Percentiles rank a stretch among this genome's conserved stretches.
phyloP scores from a whole-genome alignment of 2,113 vertebrate species.

The Peromyscus leucopus region DNA sequence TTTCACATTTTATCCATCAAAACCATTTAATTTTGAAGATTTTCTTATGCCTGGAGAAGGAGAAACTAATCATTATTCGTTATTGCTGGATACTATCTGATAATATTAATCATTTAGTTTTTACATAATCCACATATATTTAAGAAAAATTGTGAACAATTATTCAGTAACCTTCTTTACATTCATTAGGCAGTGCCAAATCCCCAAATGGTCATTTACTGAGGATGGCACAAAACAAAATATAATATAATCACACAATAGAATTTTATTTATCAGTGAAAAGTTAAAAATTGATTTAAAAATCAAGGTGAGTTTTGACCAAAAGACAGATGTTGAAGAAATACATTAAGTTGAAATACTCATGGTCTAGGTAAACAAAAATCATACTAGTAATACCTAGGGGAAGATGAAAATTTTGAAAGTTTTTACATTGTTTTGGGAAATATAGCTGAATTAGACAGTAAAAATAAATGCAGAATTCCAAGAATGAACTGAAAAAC shows the following conservation, averaged over 20 bases:
- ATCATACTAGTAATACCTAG: background rate
- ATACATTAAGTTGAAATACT: background rate
- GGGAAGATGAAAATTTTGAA: background rate
- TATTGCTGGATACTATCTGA: background rate
- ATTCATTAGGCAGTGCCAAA: background rate
- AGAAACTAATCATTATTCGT: background rate
- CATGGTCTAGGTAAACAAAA: background rate
- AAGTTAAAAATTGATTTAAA: background rate
- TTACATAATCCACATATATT: background rate
- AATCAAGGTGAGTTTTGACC: background rate
- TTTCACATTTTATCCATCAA: background rate
- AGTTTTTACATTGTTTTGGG: background rate
- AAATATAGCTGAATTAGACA: background rate
- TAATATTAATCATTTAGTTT: background rate
- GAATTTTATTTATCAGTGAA: background rate
- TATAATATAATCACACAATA: background rate
- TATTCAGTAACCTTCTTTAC: background rate
- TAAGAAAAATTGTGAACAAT: background rate
- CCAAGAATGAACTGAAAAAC: background rate
- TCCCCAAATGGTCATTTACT: background rate
- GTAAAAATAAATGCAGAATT: background rate
- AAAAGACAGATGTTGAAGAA: background rate
- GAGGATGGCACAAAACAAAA: background rate
- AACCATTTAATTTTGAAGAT: background rate
- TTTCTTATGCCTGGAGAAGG: background rate